Evolutionary conservation across 1,140 invertebrate genomes (phyloP), one percentile per base, ranked within the genome.

Genomic region (Hylyphantes graminicola): DNA sequence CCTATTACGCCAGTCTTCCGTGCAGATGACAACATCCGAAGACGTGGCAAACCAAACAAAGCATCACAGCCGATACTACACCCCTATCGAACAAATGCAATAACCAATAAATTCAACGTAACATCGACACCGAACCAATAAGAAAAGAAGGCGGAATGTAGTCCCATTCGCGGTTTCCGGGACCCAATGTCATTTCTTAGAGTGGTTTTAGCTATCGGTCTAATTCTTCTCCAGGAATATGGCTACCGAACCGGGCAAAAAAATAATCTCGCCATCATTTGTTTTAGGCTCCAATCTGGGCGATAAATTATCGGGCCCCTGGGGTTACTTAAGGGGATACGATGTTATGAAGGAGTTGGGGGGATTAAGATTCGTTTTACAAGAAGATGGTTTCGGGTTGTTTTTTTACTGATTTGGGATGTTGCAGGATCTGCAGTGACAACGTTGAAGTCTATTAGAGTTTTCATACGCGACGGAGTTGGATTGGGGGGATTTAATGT

Each of bases 191-290:
- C 74, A 76, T 76, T 76, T 70, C 77, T 80, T 80, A 80, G 77
- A 80, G 77, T 80, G 77, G 65, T 80, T 80, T 70, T 61, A 59
- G 77, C 65, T 70, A 80, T 80, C 53, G 51, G 65, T 80, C 77
- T 80, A 68, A 70, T 80, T 80, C 77, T 54, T 54, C 17, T 55
- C 13, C 35, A 35, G 35, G 35, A 35, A 35, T 35, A 35, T 35
- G 35, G 35, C 35, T 35, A 35, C 51, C 15, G 53, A 80, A 80
- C 50, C 17, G 48, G 59, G 35, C 65, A 76, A 61, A 57, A 54
- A 55, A 78, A 65, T 21, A 48, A 48, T 15, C 13, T 12, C 75
- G 35, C 12, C 17, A 70, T 65, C 65, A 70, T 80, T 80, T 80
- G 77, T 80, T 80, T 80, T 19, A 55, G 77, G 63, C 50, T 5